phyloP scores from a whole-genome alignment of 2,888 invertebrate genomes.

The Coleophora flavipennella region DNA sequence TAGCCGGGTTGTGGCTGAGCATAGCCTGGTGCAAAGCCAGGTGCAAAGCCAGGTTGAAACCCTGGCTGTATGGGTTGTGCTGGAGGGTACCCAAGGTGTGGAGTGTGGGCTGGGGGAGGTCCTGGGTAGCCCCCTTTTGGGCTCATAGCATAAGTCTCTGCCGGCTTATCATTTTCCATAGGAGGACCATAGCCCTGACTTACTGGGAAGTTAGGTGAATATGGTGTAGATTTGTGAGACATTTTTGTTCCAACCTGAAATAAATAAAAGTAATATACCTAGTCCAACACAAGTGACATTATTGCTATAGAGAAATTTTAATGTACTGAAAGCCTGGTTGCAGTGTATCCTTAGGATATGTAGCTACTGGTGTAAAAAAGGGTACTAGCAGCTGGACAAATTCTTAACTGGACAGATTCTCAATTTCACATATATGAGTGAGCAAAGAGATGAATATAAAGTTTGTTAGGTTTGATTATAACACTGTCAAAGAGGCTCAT shows the following conservation, averaged over 20 bases:
- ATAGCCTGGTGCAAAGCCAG: slow-evolving; percentile 20
- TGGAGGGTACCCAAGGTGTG: slow-evolving; percentile 7
- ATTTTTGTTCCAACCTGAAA: slow-evolving; percentile 26
- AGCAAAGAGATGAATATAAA: too few relatives aligned
- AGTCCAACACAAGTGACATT: too few relatives aligned
- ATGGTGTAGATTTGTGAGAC: slow-evolving; percentile 58
- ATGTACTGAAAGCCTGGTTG: too few relatives aligned
- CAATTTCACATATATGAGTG: too few relatives aligned
- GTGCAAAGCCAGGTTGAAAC: slow-evolving; percentile 46
- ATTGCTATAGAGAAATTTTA: too few relatives aligned
- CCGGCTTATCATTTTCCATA: slow-evolving; percentile 33
- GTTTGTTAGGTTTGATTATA: too few relatives aligned
- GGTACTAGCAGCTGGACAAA: too few relatives aligned
- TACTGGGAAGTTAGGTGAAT: slow-evolving; percentile 58
- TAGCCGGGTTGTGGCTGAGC: slow-evolving; percentile 23
- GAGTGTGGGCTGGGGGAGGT: slow-evolving; percentile 10
- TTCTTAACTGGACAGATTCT: too few relatives aligned
- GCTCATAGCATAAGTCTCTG: slow-evolving; percentile 40
- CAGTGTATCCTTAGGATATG: too few relatives aligned
- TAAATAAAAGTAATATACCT: slow-evolving; percentile 1
- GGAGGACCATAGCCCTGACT: slow-evolving; percentile 57
- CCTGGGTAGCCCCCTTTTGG: slow-evolving; percentile 44
- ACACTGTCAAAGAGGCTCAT: too few relatives aligned
- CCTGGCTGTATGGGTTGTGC: slow-evolving; percentile 55
- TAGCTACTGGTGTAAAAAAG: too few relatives aligned